Percentiles rank a stretch among this genome's conserved stretches.
Conservation (phyloP, 2,113 vertebrate genomes). For the Euleptes europaea region DNA sequence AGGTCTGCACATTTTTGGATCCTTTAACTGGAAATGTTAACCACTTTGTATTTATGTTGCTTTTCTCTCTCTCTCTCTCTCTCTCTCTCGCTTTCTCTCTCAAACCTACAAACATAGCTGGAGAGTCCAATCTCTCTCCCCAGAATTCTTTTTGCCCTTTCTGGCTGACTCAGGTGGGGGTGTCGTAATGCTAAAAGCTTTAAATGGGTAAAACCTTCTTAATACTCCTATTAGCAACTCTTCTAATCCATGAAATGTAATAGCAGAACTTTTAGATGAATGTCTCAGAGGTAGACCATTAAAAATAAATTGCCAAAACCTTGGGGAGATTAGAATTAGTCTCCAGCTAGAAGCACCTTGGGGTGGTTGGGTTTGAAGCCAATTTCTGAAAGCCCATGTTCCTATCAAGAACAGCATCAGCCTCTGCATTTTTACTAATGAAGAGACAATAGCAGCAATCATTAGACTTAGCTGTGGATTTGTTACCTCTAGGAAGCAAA, state of each 20-base stretch:
- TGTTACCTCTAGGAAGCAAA: conserved; percentile 42
- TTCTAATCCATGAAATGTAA: conserved; percentile 73
- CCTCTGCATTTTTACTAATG: conserved; percentile 45
- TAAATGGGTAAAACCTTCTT: conserved; percentile 65
- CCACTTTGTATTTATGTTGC: conserved; percentile 31
- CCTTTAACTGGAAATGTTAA: conserved; percentile 62
- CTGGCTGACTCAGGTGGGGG: conserved; percentile 61
- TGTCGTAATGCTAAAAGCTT: conserved; percentile 68
- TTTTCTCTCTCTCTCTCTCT: background rate
- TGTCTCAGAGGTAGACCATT: conserved; percentile 77
- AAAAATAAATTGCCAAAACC: conserved; percentile 75
- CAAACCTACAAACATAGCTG: background rate
- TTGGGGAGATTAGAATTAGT: conserved; percentile 72
- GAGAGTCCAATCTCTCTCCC: conserved; percentile 36
- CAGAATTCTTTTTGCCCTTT: conserved; percentile 46
- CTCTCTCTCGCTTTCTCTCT: background rate
- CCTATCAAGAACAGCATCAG: conserved; percentile 44
- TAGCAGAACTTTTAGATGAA: conserved; percentile 65
- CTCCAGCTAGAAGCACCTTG: conserved; percentile 66
- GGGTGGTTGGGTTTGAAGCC: conserved; percentile 53
- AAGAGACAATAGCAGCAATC: conserved; percentile 44
- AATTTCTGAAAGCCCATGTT: conserved; percentile 43
- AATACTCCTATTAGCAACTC: conserved; percentile 71
- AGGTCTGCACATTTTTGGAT: conserved; percentile 63
- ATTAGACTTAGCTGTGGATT: conserved; percentile 26